Conservation (phyloP, 2,888 invertebrate species). For the Syritta pipiens region DNA sequence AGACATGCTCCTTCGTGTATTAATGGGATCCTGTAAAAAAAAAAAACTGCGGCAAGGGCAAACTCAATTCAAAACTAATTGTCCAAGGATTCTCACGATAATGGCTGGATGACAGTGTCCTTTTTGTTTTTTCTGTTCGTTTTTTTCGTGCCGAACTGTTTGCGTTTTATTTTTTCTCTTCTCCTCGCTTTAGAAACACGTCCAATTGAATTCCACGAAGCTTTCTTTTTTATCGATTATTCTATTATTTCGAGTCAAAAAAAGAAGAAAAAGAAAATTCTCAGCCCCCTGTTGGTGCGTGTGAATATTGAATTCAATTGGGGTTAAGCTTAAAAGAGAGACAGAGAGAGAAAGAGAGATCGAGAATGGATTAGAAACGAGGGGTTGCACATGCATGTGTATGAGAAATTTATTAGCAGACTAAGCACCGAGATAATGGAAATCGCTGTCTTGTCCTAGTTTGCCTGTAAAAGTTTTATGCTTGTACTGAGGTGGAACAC, state of each 20-base stretch:
- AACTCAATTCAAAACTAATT: constrained; percentile 11
- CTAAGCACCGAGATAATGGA: constrained; percentile 13
- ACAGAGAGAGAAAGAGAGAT: too few relatives aligned
- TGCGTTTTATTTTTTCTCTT: too few relatives aligned
- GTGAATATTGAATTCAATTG: constrained; percentile 1
- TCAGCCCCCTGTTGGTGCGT: too few relatives aligned
- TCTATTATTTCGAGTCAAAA: constrained; percentile 19
- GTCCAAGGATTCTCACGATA: constrained; percentile 5
- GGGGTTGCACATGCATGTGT: constrained; percentile 8
- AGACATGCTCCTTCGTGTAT: too few relatives aligned
- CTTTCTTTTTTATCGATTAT: constrained; percentile 12
- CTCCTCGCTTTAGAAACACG: neutral
- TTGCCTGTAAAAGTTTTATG: neutral
- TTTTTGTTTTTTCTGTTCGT: too few relatives aligned
- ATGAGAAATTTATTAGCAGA: constrained; percentile 14
- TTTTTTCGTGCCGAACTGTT: too few relatives aligned
- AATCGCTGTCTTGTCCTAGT: constrained; percentile 26
- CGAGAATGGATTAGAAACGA: too few relatives aligned
- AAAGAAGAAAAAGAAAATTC: too few relatives aligned
- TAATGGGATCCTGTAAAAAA: too few relatives aligned
- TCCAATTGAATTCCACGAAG: neutral
- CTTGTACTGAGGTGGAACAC: neutral
- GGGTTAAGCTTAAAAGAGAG: too few relatives aligned
- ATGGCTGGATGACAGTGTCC: neutral
- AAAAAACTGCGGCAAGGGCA: too few relatives aligned